These are phyloP conservation scores for Atherinomorus stipes DNA, from an alignment of 2,113 vertebrate genomes.

Conservation along the genomic window DNA sequence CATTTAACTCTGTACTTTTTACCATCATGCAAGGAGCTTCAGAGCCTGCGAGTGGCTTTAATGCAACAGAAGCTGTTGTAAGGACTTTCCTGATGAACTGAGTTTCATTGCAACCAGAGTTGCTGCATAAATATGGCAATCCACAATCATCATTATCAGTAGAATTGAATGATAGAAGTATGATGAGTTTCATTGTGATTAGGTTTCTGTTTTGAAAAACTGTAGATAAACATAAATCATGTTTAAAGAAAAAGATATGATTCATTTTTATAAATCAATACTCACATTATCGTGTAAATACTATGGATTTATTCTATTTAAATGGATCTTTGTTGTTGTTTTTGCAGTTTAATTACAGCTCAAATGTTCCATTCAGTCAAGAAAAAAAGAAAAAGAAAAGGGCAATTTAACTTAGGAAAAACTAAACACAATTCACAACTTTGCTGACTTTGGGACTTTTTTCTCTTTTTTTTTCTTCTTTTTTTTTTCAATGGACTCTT, in stretches of 20 bases:
- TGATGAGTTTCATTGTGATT: constrained; percentile 83
- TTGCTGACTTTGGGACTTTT: constrained; percentile 79
- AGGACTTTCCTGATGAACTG: constrained; percentile 63
- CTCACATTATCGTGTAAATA: constrained; percentile 84
- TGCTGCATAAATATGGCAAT: constrained; percentile 81
- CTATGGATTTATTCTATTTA: constrained; percentile 84
- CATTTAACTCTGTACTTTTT: constrained; percentile 63
- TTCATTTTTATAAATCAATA: constrained; percentile 84
- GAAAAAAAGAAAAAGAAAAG: constrained; percentile 59
- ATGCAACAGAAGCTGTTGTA: constrained; percentile 57
- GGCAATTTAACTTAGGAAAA: constrained; percentile 66
- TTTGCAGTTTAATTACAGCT: constrained; percentile 84
- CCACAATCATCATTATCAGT: constrained; percentile 79
- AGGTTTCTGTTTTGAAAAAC: constrained; percentile 81
- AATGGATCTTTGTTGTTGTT: constrained; percentile 85
- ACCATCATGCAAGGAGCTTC: constrained; percentile 61
- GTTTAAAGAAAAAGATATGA: constrained; percentile 79
- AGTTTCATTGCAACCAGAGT: constrained; percentile 75
- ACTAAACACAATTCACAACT: constrained; percentile 73
- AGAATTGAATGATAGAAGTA: constrained; percentile 81
- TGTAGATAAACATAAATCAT: constrained; percentile 85
- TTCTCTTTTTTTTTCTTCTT: constrained; percentile 75
- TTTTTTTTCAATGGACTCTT: constrained; percentile 82
- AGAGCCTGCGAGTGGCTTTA: constrained; percentile 62
- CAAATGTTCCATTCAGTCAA: constrained; percentile 70